Evolutionary conservation across 2,797 vertebrate genomes (phyloP), one percentile per base, ranked within the genome.

Genomic region (Eupleurogrammus muticus): DNA sequence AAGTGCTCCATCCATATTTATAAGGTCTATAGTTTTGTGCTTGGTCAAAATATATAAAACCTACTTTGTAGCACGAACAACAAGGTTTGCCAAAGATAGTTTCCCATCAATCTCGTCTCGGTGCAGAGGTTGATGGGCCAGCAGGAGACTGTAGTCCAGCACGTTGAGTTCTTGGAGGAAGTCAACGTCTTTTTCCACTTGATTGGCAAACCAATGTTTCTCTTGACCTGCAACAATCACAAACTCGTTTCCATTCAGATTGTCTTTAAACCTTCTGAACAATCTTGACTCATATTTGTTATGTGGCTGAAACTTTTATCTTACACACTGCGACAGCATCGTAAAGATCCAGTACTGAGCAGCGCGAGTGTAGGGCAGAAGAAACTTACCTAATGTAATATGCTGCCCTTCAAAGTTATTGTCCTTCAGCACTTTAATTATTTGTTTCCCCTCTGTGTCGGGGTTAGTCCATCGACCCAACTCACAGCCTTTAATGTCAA

Each of bases 401-500:
- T 49, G 48, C 44, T 92, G 92, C 23, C 87, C 93, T 70, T 92
- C 82, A 28, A 95, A 95, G 90, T 95, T 95, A 70, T 92, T 89
- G 74, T 96, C 95, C 82, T 96, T 96, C 32, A 95, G 85, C 63
- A 96, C 93, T 73, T 93, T 70, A 9, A 94, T 78, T 1, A 93
- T 57, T 4, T 87, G 82, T 66, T 89, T 91, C 9, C 89, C 90
- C 1, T 88, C 87, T 0, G 90, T 84, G 32, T 80, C 68, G 0
- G 93, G 93, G 7, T 95, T 82, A 0, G 92, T 92, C 94, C 94
- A 94, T 28, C 95, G 87, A 11, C 90, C 92, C 49, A 95, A 81
- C 24, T 93, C 79, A 5, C 95, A 96, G 42, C 94, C 95, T 70
- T 96, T 96, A 46, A 96, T 92, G 77, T 96, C 95, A 11, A 94